Conservation (phyloP, 2,888 invertebrate species). For the Phrixothrix hirtus region DNA sequence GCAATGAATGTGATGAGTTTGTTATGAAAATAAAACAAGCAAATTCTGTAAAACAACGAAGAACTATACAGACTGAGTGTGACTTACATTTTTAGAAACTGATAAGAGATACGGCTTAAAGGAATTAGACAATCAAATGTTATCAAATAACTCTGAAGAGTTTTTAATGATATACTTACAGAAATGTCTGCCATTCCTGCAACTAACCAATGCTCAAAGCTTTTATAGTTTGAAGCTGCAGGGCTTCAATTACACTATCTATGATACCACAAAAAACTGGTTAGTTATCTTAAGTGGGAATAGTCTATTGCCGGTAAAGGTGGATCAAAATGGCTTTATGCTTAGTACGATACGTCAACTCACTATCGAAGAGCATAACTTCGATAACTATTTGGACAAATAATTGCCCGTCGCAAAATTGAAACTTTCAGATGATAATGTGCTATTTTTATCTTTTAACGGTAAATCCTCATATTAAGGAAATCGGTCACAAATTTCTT, state of each 20-base stretch:
- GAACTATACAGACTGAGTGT: constrained; percentile 1
- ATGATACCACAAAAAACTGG: no score
- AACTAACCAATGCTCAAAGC: constrained; percentile 13
- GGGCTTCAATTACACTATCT: constrained; percentile 6
- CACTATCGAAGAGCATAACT: background rate
- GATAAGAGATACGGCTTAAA: constrained; percentile 2
- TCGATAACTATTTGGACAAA: no score
- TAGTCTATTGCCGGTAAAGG: constrained; percentile 3
- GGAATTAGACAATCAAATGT: constrained; percentile 8
- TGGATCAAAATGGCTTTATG: constrained; percentile 15
- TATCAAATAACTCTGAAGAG: background rate
- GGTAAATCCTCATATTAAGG: background rate
- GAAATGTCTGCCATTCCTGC: constrained; percentile 9
- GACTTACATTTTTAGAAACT: constrained; percentile 4
- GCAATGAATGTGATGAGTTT: no score
- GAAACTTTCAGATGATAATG: background rate
- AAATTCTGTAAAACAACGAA: background rate
- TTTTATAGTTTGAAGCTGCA: no score
- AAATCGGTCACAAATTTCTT: background rate
- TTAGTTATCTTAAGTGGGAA: no score
- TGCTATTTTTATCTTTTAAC: background rate
- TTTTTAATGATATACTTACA: constrained; percentile 11
- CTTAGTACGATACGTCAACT: constrained; percentile 2
- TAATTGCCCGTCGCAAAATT: constrained; percentile 1
- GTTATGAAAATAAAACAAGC: no score